These are phyloP conservation scores for Ptychobarbus kaznakovi DNA, from an alignment of 2,797 vertebrate species.

Conservation along the genomic window DNA sequence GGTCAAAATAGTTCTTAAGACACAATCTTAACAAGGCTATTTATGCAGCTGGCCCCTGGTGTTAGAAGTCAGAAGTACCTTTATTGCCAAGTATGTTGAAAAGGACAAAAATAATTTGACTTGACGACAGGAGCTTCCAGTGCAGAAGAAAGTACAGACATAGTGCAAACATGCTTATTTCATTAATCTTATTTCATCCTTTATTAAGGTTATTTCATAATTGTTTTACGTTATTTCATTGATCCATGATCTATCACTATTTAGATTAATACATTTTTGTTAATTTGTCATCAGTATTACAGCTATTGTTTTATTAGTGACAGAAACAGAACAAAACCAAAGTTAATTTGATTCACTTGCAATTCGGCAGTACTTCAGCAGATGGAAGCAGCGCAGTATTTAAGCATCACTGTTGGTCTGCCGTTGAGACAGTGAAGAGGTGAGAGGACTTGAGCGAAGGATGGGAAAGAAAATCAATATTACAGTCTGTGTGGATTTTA, in stretches of 20 bases:
- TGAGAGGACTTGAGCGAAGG: not conserved
- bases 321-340: not conserved
- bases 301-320: not conserved
- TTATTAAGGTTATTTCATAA: too few relatives aligned
- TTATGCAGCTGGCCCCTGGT: too few relatives aligned
- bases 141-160: too few relatives aligned
- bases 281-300: not conserved
- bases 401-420: not conserved
- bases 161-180: too few relatives aligned
- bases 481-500: not conserved
- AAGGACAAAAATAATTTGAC: not conserved
- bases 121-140: too few relatives aligned
- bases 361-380: not conserved
- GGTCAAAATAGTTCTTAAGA: too few relatives aligned
- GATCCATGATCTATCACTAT: not conserved
- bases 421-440: not conserved
- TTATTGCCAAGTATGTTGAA: too few relatives aligned
- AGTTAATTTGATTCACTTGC: not conserved
- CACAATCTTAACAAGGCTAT: too few relatives aligned
- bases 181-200: too few relatives aligned
- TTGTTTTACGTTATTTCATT: too few relatives aligned
- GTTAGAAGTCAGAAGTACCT: too few relatives aligned
- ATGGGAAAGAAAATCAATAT: not conserved
- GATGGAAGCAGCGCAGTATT: constrained; percentile 25
- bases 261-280: not conserved